A percentile compares a stretch with the other conserved stretches of the same genome.
Evolutionary conservation across 1,140 invertebrate species (phyloP).

Genomic region (Philotrypesis tridentata): DNA sequence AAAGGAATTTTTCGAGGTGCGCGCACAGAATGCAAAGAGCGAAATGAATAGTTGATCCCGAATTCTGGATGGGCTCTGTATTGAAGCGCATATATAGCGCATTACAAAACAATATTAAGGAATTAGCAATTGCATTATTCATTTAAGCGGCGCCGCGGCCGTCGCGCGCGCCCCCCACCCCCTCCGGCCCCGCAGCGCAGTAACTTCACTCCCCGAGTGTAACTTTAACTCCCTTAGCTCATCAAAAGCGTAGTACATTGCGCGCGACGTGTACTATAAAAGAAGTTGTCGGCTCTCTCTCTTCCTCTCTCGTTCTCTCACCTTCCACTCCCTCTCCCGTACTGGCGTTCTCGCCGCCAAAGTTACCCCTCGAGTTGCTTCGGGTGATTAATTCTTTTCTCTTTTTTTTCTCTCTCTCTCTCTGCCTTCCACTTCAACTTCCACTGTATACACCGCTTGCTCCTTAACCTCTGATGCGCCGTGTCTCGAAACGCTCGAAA

Average conservation of each 20-base stretch:
- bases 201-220: conserved; percentile 27
- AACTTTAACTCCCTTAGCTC: conserved; percentile 48
- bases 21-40: not conserved
- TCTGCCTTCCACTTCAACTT: not conserved
- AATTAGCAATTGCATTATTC: conserved; percentile 46
- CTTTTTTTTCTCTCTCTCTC: not conserved
- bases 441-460: not conserved
- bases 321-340: not conserved
- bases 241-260: conserved; percentile 41
- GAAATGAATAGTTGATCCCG: conserved; percentile 33
- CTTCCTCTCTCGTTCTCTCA: not conserved
- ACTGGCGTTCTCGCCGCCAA: not conserved
- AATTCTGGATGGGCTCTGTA: conserved; percentile 38
- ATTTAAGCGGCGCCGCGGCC: conserved; percentile 13
- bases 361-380: conserved; percentile 18
- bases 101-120: conserved; percentile 47
- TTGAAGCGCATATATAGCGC: no score
- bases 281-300: conserved; percentile 22
- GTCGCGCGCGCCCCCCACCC: no score
- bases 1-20: no score
- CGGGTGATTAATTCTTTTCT: conserved; percentile 22
- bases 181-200: no score
- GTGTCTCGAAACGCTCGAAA: not conserved
- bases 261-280: conserved; percentile 25
- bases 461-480: not conserved